Evolutionary conservation across 2,888 invertebrate species (phyloP), one percentile per base, ranked within the genome.

Genomic region (Tetanocera ferruginea): DNA sequence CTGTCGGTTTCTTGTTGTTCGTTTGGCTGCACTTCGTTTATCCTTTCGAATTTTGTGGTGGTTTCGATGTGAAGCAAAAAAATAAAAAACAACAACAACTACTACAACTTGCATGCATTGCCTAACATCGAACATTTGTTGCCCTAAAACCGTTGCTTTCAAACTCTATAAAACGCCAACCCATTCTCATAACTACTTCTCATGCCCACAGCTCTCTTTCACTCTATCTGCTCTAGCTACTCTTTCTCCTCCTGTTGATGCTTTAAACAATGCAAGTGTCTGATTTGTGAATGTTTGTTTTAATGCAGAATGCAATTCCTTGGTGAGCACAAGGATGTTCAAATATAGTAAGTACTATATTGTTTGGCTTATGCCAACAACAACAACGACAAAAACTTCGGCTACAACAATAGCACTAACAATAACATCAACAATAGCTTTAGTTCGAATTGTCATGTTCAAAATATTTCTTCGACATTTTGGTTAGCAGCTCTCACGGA

Each of bases 401-500:
- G 37, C 37, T 37, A 37, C 37, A 43, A 43, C 43, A 43, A 43
- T 14, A 67, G n/a, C n/a, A 8, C 5, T 17, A 37, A 49, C 23
- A 66, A n/a, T 67, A 67, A 37, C 37, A 34, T 67, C 67, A 67
- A 67, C 67, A 67, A 67, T 43, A 37, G 67, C n/a, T 67, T 67
- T 23, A 60, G 28, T 60, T 37, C 23, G 14, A 67, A 67, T 67
- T 67, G 67, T 67, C 67, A 67, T 67, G 43, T 43, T 37, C 23
- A 43, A 43, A 67, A 67, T 23, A 67, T 37, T 67, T 67, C 67
- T 67, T 67, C 67, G 67, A 67, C 67, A 67, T 67, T 37, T 67
- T 23, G 60, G 8, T 1, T 28, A 28, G 4, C 60, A 25, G 28
- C 37, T 37, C 37, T 37, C 37, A 37, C 23, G n/a, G 37, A 17